A percentile compares a stretch with the other conserved stretches of the same genome.
Evolutionary conservation across 2,888 invertebrate species (phyloP).

Genomic region (Tachina fera): DNA sequence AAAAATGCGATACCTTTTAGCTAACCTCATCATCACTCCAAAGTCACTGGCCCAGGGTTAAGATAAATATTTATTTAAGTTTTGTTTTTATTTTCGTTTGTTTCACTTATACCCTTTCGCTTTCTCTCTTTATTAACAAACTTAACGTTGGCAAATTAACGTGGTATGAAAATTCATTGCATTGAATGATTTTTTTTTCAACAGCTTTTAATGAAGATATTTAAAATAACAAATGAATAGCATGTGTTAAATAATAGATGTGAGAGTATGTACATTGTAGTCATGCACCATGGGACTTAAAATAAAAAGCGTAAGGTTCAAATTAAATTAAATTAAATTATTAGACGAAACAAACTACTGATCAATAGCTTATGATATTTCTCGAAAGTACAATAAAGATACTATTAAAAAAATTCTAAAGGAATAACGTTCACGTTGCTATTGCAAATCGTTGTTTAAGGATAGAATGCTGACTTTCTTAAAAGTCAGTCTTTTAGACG

Average conservation of each 20-base stretch:
- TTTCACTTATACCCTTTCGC: constrained; percentile 29
- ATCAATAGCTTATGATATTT: too few species aligned
- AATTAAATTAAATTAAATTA: not conserved
- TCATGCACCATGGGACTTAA: too few species aligned
- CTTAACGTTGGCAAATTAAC: constrained; percentile 13
- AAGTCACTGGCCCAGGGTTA: constrained; percentile 31
- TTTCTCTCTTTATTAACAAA: not conserved
- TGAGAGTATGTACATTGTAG: not conserved
- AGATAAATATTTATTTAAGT: constrained; percentile 53
- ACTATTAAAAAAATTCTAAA: too few species aligned
- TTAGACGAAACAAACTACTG: too few species aligned
- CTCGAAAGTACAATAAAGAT: too few species aligned
- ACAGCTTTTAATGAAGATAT: constrained; percentile 44
- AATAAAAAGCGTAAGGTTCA: not conserved
- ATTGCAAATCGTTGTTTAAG: too few species aligned
- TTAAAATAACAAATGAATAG: constrained; percentile 42
- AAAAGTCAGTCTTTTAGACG: too few species aligned
- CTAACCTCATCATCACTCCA: not conserved
- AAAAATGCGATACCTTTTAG: constrained; percentile 42
- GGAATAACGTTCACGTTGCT: too few species aligned
- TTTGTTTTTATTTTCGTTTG: not conserved
- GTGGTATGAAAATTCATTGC: constrained; percentile 8
- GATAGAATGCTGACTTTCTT: too few species aligned
- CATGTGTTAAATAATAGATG: constrained; percentile 7
- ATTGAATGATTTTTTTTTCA: not conserved